phyloP scores from a whole-genome alignment of 2,797 vertebrate species.

The Selene dorsalis region DNA sequence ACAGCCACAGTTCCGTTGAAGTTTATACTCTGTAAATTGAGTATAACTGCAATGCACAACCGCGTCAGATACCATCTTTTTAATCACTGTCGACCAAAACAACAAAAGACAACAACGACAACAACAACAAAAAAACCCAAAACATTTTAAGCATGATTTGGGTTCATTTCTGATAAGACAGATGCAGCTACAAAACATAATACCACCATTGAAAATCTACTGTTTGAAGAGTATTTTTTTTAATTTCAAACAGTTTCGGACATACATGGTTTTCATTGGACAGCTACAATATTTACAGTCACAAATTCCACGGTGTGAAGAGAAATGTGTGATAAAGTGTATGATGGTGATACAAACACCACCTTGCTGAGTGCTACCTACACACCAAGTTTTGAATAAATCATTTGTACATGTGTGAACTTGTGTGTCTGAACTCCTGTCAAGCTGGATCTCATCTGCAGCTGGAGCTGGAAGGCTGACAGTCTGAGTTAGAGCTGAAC shows the following conservation, averaged over 20 bases:
- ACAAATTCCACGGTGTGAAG: constrained; percentile 12
- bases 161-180: no score
- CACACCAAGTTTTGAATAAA: constrained; percentile 45
- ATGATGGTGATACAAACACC: constrained; percentile 28
- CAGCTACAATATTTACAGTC: background rate
- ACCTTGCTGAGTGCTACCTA: constrained; percentile 41
- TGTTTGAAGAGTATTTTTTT: background rate
- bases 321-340: constrained; percentile 39
- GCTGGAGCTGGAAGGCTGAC: constrained; percentile 56
- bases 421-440: constrained; percentile 46
- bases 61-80: no score
- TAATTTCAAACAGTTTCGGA: background rate
- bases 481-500: constrained; percentile 55
- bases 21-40: no score
- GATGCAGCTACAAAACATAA: no score
- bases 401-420: constrained; percentile 51
- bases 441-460: constrained; percentile 45
- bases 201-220: no score
- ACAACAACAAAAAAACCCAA: no score
- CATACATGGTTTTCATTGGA: background rate
- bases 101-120: no score
- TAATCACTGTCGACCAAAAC: no score
- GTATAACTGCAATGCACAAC: no score
- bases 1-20: no score
- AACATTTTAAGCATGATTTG: no score